phyloP scores from a whole-genome alignment of 2,888 invertebrate genomes.

The Chaitophorus viminalis region DNA sequence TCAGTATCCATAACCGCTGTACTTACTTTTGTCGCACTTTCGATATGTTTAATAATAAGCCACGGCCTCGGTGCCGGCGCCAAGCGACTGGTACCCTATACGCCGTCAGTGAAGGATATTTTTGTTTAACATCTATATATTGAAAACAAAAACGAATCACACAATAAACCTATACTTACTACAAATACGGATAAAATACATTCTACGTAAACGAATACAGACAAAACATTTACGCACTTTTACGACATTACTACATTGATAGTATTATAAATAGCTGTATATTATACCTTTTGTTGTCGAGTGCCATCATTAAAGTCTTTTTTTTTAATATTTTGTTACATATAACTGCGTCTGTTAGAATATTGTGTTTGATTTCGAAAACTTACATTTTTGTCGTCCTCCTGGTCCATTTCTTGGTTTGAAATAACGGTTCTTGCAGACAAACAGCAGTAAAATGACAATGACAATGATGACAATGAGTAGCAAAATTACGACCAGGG shows the following conservation, averaged over 20 bases:
- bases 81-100: constrained; percentile 52
- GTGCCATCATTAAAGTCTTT: not conserved
- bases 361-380: not conserved
- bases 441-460: constrained; percentile 23
- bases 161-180: constrained; percentile 37
- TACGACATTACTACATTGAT: not conserved
- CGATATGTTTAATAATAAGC: constrained; percentile 35
- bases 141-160: constrained; percentile 41
- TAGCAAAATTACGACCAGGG: constrained; percentile 16
- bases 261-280: not conserved
- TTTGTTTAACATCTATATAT: constrained; percentile 53
- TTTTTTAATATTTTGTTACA: not conserved
- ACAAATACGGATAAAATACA: not conserved
- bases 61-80: constrained; percentile 49
- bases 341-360: not conserved
- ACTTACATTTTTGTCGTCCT: constrained; percentile 57
- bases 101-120: constrained; percentile 51
- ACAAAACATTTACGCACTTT: constrained; percentile 21
- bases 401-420: constrained; percentile 40
- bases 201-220: constrained; percentile 13
- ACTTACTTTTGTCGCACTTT: constrained; percentile 58
- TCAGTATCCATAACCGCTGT: not conserved
- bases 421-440: constrained; percentile 50
- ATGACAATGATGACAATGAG: constrained; percentile 35
- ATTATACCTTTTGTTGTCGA: constrained; percentile 19